These are phyloP conservation scores for Nilaparvata lugens DNA, from an alignment of 1,140 invertebrate species.

Conservation along the genomic window DNA sequence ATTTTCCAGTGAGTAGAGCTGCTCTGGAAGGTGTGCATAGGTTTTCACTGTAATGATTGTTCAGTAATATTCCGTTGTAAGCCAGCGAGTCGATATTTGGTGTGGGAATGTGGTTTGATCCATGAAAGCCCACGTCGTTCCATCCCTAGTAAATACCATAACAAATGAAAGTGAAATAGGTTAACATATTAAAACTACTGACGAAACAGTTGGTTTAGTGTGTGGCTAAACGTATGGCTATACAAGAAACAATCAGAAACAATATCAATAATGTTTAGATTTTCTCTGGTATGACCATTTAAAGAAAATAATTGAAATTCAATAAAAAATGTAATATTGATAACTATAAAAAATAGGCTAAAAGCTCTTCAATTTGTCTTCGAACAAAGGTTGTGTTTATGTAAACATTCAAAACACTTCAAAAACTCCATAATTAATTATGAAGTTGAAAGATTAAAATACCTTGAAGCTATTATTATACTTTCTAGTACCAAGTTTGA, in stretches of 20 bases:
- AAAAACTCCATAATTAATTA: too few species aligned
- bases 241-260: slow-evolving; percentile 2
- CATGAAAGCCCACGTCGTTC: slow-evolving; percentile 56
- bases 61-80: slow-evolving; percentile 37
- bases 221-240: background rate
- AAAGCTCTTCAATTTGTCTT: too few species aligned
- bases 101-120: slow-evolving; percentile 47
- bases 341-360: too few species aligned
- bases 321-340: too few species aligned
- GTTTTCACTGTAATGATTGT: slow-evolving; percentile 43
- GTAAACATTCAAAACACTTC: too few species aligned
- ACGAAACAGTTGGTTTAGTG: background rate
- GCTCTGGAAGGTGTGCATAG: slow-evolving; percentile 46
- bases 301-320: too few species aligned
- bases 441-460: too few species aligned
- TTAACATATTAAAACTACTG: background rate
- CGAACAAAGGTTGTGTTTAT: too few species aligned
- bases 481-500: too few species aligned
- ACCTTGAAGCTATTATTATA: too few species aligned
- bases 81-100: slow-evolving; percentile 48
- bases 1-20: slow-evolving; percentile 46
- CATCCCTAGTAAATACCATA: slow-evolving; percentile 40
- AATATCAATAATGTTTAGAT: too few species aligned
- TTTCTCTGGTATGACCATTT: too few species aligned
- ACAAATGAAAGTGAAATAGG: background rate